Evolutionary conservation across 2,888 invertebrate species (phyloP), one percentile per base, ranked within the genome.

Genomic region (Cantharis flavilabris): DNA sequence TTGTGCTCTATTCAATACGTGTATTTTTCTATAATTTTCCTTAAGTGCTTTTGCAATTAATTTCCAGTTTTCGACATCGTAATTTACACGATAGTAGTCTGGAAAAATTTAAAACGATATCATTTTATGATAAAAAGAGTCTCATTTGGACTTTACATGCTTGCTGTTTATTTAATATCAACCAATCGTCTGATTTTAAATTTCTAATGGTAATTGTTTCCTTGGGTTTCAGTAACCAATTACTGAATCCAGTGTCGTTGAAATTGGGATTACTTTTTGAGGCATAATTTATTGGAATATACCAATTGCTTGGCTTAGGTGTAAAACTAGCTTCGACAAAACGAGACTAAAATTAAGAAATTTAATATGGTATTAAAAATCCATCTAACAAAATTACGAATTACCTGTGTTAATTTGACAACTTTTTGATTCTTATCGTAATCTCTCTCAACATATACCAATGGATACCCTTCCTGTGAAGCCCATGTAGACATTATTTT

Each of bases 1-100:
- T 80, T 91, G 90, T 3, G 90, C 90, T 76, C 91, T 85, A 82
- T 90, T 90, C 3, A 93, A 83, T 0, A 90, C 84, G 75, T 92
- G 90, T 73, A 95, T 93, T 0, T 81, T 83, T 0, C 65, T 49
- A 71, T 89, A 89, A 88, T 87, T 85, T 3, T 82, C 74, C 4
- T 81, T 83, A 71, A 87, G 76, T 9, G 88, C 90, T 0, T 83
- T 81, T 0, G 89, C 87, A 3, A 94, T 84, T 0, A 91, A 89
- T 1, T 84, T 78, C 89, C 89, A 89, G 76, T 88, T 88, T 26
- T 82, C 70, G 0, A 73, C 76, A 70, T 89, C 88, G 76, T 89
- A 89, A 78, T 88, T 88, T 3, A 89, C 88, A 33, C 88, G 84
- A 80, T 86, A 88, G 77, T 83, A 87, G 30, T 86, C 88, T 88